phyloP scores from a whole-genome alignment of 2,113 vertebrate species.

The Catharus fuscescens region DNA sequence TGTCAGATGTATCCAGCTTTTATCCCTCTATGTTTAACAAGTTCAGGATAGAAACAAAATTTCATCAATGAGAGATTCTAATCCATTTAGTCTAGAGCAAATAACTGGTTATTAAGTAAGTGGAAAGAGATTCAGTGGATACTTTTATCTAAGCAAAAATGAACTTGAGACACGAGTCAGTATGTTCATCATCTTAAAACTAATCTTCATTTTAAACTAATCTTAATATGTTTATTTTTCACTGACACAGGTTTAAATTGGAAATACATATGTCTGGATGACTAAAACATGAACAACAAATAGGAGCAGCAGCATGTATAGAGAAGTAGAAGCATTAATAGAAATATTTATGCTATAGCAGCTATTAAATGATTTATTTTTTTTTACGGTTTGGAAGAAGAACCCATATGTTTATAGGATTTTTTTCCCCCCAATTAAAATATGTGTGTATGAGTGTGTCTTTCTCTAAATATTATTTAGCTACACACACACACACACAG shows the following conservation, averaged over 20 bases:
- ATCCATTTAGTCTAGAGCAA: neutral
- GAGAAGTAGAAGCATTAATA: constrained; percentile 54
- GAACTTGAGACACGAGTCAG: constrained; percentile 37
- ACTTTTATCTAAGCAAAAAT: neutral
- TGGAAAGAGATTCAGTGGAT: neutral
- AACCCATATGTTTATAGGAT: constrained; percentile 49
- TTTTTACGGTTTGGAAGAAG: constrained; percentile 36
- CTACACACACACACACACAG: neutral
- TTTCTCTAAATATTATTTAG: neutral
- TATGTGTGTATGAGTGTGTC: neutral
- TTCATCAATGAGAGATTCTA: constrained; percentile 4
- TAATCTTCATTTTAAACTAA: constrained; percentile 1
- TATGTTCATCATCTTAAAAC: constrained; percentile 12
- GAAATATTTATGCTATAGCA: constrained; percentile 61
- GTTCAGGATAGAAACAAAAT: neutral
- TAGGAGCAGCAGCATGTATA: constrained; percentile 53
- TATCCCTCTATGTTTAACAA: neutral
- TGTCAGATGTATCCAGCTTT: neutral
- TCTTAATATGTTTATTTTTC: constrained; percentile 61
- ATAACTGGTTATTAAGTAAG: neutral
- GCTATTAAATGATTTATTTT: constrained; percentile 47
- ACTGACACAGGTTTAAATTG: constrained; percentile 49
- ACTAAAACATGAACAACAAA: constrained; percentile 55
- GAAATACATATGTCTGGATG: constrained; percentile 66
- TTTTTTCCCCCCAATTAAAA: constrained; percentile 14